Percentiles rank a stretch among this genome's conserved stretches.
Evolutionary conservation across 2,888 invertebrate species (phyloP).

Genomic region (Pollenia labialis): DNA sequence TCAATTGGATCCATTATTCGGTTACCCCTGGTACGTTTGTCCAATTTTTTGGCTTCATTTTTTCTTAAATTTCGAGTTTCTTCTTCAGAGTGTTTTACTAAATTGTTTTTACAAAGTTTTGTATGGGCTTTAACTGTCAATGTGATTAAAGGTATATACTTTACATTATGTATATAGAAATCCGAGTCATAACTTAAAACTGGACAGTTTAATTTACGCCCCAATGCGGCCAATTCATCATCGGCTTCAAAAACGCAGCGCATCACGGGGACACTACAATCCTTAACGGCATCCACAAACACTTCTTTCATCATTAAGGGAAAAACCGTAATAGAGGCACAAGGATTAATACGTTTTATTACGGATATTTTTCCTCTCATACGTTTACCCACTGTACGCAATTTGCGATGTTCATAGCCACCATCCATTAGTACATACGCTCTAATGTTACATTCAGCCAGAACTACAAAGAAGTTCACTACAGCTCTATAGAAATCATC

Average conservation of each 20-base stretch:
- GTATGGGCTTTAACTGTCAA: conserved; percentile 85
- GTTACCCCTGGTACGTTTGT: conserved; percentile 80
- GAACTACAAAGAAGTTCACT: conserved; percentile 88
- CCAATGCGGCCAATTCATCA: conserved; percentile 92
- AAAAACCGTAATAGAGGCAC: conserved; percentile 87
- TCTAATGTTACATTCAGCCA: conserved; percentile 89
- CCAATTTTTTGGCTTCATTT: conserved; percentile 79
- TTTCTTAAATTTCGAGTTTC: conserved; percentile 75
- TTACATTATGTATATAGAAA: conserved; percentile 94
- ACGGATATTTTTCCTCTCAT: conserved; percentile 86
- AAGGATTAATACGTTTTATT: conserved; percentile 86
- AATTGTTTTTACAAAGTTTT: conserved; percentile 73
- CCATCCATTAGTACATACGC: conserved; percentile 93
- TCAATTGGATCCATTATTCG: conserved; percentile 77
- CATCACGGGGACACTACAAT: conserved; percentile 88
- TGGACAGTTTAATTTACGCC: conserved; percentile 91
- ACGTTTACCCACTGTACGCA: conserved; percentile 87
- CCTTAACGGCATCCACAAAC: conserved; percentile 88
- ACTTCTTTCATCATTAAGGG: conserved; percentile 90
- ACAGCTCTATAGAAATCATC: conserved; percentile 89
- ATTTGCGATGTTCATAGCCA: conserved; percentile 89
- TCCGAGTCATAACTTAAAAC: conserved; percentile 97
- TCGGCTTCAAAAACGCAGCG: conserved; percentile 96
- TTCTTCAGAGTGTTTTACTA: conserved; percentile 30
- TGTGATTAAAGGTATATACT: conserved; percentile 91